Base-by-base conservation (phyloP, 2,888 invertebrate genomes). In the Drosophila lutescens region DNA sequence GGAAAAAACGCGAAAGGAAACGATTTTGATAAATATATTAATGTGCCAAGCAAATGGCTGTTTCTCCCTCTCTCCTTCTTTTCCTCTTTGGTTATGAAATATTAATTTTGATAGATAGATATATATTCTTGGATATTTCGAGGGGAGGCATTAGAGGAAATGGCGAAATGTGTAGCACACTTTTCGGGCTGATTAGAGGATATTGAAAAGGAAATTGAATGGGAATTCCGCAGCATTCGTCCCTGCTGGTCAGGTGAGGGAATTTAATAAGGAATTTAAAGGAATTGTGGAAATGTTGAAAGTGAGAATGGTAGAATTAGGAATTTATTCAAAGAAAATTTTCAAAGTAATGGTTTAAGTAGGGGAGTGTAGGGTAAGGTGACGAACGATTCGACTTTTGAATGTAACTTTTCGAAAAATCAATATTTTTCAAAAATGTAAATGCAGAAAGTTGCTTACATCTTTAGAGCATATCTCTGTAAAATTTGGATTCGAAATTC, bases 61-160 rank as follows among this genome's bases (percentile, higher is more conserved):
- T 23, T 36, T 9, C 23, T 7, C n/a, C 15, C 4, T 32, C 23
- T 4, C 32, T 17, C 4, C 9, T n/a, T 17, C 26, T 5, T 10
- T 9, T 10, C 1, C 32, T 9, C 9, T n/a, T 5, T n/a, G 10
- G 43, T 10, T 23, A 9, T 47, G 34, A 47, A 41, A 51, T 62
- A 71, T 74, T 51, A 63, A 71, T 71, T 74, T 54, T 50, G 68
- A 54, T 66, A 54, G 54, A 68, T 54, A 4, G 20, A 46, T 41
- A 47, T 10, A 40, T 55, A 44, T 15, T 13, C 26, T 26, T 26
- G 26, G 7, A 10, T 34, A 13, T 38, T 30, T 40, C 5, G 17
- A 10, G 20, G 15, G 34, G 4, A 15, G n/a, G 23, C 12, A 20
- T 12, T 10, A 60, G 30, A 34, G 49, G 50, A 34, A 36, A 26